phyloP scores from a whole-genome alignment of 2,113 vertebrate species.

The Gymnobelideus leadbeateri region DNA sequence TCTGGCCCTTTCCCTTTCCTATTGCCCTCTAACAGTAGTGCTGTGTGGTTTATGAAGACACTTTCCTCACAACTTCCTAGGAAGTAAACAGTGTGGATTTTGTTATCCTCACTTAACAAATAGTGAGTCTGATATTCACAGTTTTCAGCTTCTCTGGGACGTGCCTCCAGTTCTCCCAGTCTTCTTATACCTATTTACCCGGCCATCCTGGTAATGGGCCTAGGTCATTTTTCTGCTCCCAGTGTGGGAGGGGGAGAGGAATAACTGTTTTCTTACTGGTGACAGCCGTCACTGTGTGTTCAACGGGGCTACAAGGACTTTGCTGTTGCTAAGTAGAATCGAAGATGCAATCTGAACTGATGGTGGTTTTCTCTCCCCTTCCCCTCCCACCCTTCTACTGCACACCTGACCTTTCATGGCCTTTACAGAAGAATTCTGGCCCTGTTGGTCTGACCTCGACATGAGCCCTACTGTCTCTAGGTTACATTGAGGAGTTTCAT shows the following conservation, averaged over 20 bases:
- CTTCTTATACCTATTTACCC: background rate
- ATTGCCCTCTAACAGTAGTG: too few relatives aligned
- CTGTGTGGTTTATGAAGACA: too few relatives aligned
- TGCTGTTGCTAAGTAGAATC: background rate
- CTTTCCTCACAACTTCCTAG: too few relatives aligned
- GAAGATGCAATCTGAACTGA: background rate
- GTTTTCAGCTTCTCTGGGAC: background rate
- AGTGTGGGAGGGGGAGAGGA: background rate
- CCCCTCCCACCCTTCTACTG: background rate
- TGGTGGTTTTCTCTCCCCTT: background rate
- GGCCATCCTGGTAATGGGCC: too few relatives aligned
- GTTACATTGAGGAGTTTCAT: conserved; percentile 21
- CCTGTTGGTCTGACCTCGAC: background rate
- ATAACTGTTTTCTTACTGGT: background rate
- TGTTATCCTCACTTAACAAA: background rate
- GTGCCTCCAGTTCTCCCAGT: background rate
- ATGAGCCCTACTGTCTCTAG: conserved; percentile 25
- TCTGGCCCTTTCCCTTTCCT: conserved; percentile 9
- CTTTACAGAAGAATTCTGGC: background rate
- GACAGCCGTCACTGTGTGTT: background rate
- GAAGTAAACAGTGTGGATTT: too few relatives aligned
- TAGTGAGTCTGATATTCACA: background rate
- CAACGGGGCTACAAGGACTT: background rate
- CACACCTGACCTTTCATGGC: background rate
- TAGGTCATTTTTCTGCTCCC: background rate